A percentile compares a stretch with the other conserved stretches of the same genome.
phyloP scores from a whole-genome alignment of 1,140 invertebrate species.

The Drosophila ficusphila region DNA sequence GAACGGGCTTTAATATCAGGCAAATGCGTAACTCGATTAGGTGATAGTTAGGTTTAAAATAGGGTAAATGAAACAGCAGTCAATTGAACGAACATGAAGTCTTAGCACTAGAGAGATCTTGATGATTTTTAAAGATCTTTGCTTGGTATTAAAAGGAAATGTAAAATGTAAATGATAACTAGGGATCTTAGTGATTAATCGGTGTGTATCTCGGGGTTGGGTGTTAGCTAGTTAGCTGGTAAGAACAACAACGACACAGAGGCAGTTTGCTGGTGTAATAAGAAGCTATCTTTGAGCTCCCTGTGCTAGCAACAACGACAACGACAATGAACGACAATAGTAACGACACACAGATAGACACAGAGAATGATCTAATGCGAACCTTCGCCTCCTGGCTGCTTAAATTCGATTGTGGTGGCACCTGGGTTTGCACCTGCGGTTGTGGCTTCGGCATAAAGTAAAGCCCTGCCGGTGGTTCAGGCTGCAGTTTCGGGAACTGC shows the following conservation, averaged over 20 bases:
- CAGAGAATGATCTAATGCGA: conserved; percentile 55
- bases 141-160: neutral
- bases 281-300: conserved; percentile 8
- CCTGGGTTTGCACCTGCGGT: conserved; percentile 11
- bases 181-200: conserved; percentile 17
- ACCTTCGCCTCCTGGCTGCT: conserved; percentile 80
- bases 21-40: conserved; percentile 32
- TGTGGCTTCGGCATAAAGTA: conserved; percentile 48
- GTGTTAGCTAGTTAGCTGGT: conserved; percentile 12
- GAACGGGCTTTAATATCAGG: conserved; percentile 37
- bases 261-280: conserved; percentile 12
- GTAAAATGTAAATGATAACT: conserved; percentile 17
- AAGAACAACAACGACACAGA: conserved; percentile 21
- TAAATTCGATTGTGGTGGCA: conserved; percentile 23
- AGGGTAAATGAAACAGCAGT: conserved; percentile 6
- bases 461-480: conserved; percentile 57
- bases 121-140: too few species aligned
- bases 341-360: conserved; percentile 57
- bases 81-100: conserved; percentile 5
- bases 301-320: conserved; percentile 66
- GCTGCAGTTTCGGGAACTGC: conserved; percentile 29
- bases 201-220: neutral
- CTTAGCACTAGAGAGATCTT: neutral
- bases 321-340: conserved; percentile 49
- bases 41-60: conserved; percentile 6